Base-by-base conservation (phyloP, 2,113 vertebrate species). In the Cynopterus brachyotis region DNA sequence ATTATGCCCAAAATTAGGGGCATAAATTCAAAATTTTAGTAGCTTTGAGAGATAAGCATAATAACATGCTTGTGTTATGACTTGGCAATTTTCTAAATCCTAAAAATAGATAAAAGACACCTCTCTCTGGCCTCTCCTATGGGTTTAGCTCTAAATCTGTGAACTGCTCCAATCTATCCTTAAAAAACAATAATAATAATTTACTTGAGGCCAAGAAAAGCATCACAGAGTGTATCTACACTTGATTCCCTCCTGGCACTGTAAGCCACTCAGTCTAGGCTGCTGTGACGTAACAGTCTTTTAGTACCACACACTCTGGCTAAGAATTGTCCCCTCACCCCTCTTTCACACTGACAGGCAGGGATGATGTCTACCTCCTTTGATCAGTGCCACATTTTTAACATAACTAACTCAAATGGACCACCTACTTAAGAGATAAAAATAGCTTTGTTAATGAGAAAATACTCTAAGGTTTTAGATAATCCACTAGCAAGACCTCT, bases 401-500 rank as follows among this genome's bases (percentile, higher is more conserved):
- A 82, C 32, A 75, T 76, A 96, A 93, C 0, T 3, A 92, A 89
- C 82, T 97, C 91, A 94, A 59, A 96, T 9, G 16, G 57, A 53
- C 5, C 55, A 95, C 62, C 42, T 89, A 55, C 66, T 86, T n/a
- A 53, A 53, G 47, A 59, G 17, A 1, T 3, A 15, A 73, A 50
- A 20, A 28, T 47, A 95, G 86, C 40, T 86, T 82, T 96, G 89
- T 8, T 78, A 89, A 95, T 53, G 40, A 80, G 28, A 85, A 88
- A 83, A 83, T 78, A 89, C 11, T 0, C 69, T 45, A 6, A 89
- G 96, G 57, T 75, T 94, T 95, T 89, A 57, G 76, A 93, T 95
- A 97, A 95, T 88, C 40, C 28, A 88, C 32, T 89, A n/a, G n/a
- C 17, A 55, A 78, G 26, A 55, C 16, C 17, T 86, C 37, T 60